These are phyloP conservation scores for Aptenodytes forsteri DNA, from an alignment of 2,113 vertebrate genomes.

Conservation along the genomic window DNA sequence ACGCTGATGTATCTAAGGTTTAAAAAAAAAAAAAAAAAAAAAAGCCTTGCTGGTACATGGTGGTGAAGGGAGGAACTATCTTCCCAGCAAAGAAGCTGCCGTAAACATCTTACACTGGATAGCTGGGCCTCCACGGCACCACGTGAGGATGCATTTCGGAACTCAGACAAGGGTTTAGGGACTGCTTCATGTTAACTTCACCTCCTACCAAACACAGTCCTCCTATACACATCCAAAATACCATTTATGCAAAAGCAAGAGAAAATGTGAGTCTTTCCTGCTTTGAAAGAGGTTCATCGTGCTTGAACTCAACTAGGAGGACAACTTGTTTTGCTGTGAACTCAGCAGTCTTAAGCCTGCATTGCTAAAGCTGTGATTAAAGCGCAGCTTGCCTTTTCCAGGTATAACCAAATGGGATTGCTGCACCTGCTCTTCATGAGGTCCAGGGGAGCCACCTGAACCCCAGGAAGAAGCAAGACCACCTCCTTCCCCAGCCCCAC, in stretches of 20 bases:
- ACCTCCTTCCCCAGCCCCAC: neutral
- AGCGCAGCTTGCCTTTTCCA: neutral
- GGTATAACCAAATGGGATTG: neutral
- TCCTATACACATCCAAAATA: neutral
- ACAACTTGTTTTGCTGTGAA: neutral
- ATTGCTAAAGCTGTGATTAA: neutral
- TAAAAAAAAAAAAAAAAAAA: neutral
- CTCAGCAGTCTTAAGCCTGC: neutral
- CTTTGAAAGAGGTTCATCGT: neutral
- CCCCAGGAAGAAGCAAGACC: neutral
- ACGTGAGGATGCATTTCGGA: fast-evolving
- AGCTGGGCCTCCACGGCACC: neutral
- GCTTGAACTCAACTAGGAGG: neutral
- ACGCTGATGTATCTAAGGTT: neutral
- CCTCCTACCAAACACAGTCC: neutral
- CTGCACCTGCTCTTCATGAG: neutral
- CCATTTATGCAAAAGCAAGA: neutral
- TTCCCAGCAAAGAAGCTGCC: neutral
- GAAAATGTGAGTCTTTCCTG: neutral
- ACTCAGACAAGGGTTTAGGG: neutral
- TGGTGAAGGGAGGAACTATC: neutral
- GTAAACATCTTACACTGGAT: neutral
- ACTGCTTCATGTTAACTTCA: neutral
- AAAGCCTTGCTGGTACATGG: neutral
- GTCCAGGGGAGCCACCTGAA: neutral